Evolutionary conservation across 2,888 invertebrate species (phyloP), one percentile per base, ranked within the genome.

Genomic region (Polyommatus iphigenia): DNA sequence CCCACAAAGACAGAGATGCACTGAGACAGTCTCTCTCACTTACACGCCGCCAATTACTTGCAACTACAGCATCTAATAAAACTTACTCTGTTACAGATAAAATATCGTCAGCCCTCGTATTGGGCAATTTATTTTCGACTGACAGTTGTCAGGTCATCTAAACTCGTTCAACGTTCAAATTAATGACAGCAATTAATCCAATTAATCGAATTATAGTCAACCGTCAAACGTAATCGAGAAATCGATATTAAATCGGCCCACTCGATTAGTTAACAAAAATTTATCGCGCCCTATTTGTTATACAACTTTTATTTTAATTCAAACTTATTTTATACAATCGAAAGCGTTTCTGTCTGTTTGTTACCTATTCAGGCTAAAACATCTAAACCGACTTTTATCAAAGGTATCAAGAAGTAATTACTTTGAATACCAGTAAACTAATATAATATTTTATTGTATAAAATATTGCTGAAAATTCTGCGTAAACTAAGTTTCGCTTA

Each of bases 211-310:
- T n/a, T n/a, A n/a, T 75, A 50, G 32, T 18, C 54, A 15, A 46
- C 50, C 75, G 46, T 72, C 72, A 72, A 72, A 72, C 41, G 20
- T n/a, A 72, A 72, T 72, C 72, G 41, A 72, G 72, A 67, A 18
- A 32, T 72, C 72, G 72, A 41, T 41, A 41, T 72, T 20, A 72
- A 36, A 72, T 72, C 72, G 41, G 20, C 72, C 72, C 15, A 72
- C 72, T 36, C 41, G 6, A 32, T 67, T 67, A n/a, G 41, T 41
- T 54, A 67, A 75, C 46, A 10, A 67, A 18, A 72, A 41, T 41
- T 72, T 36, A 71, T 78, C 67, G 62, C 62, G 67, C 29, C 29
- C 29, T 29, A 62, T 62, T 62, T 62, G 6, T 18, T 67, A 2
- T 18, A 18, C 67, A 2, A 15, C 67, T 32, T 32, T 67, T 32